Conservation (phyloP, 2,113 vertebrate genomes). For the Cephalopterus ornatus region DNA sequence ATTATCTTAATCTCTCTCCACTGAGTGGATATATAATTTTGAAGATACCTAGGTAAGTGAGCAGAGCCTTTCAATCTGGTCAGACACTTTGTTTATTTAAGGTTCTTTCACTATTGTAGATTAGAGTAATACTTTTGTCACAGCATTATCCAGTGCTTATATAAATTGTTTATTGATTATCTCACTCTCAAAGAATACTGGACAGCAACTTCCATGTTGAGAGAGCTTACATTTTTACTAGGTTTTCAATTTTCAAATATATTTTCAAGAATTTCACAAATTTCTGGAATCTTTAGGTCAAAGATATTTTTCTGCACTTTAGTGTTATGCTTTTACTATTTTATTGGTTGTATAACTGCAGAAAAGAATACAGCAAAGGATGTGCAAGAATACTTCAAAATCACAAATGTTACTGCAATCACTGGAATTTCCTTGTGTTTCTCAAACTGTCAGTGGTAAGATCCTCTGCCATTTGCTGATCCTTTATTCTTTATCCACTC, state of each 20-base stretch:
- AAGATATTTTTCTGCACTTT: not conserved
- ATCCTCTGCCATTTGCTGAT: not conserved
- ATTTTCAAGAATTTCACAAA: not conserved
- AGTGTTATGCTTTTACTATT: not conserved
- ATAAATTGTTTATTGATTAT: not conserved
- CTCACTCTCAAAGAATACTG: not conserved
- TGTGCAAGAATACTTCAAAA: not conserved
- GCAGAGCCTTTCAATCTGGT: not conserved
- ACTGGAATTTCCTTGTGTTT: not conserved
- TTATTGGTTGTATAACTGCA: not conserved
- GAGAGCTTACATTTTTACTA: not conserved
- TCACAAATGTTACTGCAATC: not conserved
- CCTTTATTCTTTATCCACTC: not conserved
- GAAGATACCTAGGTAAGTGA: not conserved
- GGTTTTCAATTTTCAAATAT: not conserved
- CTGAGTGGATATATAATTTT: not conserved
- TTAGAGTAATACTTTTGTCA: not conserved
- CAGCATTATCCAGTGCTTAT: not conserved
- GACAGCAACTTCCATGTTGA: not conserved
- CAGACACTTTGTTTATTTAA: not conserved
- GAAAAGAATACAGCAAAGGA: not conserved
- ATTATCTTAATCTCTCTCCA: conserved; percentile 22
- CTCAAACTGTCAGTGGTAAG: not conserved
- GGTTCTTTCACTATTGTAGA: not conserved
- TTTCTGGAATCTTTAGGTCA: not conserved